Conservation (phyloP, 2,113 vertebrate genomes). For the Catharus bicknelli region DNA sequence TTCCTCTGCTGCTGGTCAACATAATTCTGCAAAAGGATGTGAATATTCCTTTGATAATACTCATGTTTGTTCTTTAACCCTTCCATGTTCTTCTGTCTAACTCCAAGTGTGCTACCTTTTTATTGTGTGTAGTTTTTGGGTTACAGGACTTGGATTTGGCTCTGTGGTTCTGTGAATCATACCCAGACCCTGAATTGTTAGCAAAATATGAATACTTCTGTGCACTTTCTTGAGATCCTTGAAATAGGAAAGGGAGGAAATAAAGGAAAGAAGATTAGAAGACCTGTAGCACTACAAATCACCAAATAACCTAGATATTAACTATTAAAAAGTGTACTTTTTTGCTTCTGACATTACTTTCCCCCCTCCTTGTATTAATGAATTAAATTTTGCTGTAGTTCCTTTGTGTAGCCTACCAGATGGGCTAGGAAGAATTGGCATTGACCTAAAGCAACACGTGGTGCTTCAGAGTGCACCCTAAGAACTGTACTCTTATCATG, state of each 20-base stretch:
- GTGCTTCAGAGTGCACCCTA: neutral
- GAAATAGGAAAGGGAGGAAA: neutral
- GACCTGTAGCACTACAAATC: neutral
- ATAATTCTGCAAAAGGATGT: neutral
- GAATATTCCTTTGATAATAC: neutral
- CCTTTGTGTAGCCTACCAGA: neutral
- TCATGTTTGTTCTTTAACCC: neutral
- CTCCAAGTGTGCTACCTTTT: neutral
- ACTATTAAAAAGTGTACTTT: neutral
- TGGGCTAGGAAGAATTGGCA: neutral
- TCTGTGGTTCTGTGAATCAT: neutral
- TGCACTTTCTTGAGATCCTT: neutral
- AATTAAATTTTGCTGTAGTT: neutral
- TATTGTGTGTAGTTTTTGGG: neutral
- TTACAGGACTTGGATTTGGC: neutral
- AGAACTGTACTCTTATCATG: neutral
- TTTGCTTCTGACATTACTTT: neutral
- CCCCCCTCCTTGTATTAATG: neutral
- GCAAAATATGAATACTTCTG: neutral
- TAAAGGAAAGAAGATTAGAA: neutral
- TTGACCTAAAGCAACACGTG: neutral
- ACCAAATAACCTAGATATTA: neutral
- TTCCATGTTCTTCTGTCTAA: neutral
- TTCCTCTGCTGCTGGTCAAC: constrained; percentile 28
- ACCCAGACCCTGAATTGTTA: neutral